Evolutionary conservation across 2,888 invertebrate genomes (phyloP), one percentile per base, ranked within the genome.

Genomic region (Drosophila setosimentum): DNA sequence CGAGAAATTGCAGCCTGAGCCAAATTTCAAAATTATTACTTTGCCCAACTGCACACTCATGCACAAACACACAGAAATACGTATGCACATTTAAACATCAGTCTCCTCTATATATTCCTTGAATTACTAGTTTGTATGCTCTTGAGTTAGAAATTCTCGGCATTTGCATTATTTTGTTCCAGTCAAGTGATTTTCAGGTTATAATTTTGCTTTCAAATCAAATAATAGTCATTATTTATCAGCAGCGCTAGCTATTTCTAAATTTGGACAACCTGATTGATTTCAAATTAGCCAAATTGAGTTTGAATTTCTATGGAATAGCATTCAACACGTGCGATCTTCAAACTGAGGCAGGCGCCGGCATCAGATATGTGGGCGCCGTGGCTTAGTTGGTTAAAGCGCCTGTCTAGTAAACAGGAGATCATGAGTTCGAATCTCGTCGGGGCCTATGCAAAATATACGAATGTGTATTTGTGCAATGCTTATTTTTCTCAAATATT

Each of bases 301-400:
- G 50, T 21, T 16, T 53, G 16, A 10, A 58, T 40, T 60, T 40
- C 18, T 33, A 51, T 33, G 35, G n/a, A 50, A 42, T 18, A 27
- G 49, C 10, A 45, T 3, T 11, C n/a, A 16, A 8, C 24, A 24
- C 16, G 11, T 6, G n/a, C 49, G 75, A 74, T 77, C 66, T 48
- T 68, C 35, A 78, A 65, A 29, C 0, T 21, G 49, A 10, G 42
- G 10, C 16, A 30, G 35, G 8, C 13, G 63, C 49, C 3, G 0
- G 0, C 0, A 0, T 0, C 0, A 0, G 0, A 13, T 2, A 53
- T 60, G 57, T 65, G 16, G 92, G 92, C 92, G 92, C 92, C 92
- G 92, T 92, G 92, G 92, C 92, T 92, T 92, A 92, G 92, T 92
- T 92, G 92, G 92, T 92, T 92, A 92, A 92, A 92, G 92, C 92